phyloP scores from a whole-genome alignment of 1,140 invertebrate species.

The Paramacrobiotus metropolitanus region DNA sequence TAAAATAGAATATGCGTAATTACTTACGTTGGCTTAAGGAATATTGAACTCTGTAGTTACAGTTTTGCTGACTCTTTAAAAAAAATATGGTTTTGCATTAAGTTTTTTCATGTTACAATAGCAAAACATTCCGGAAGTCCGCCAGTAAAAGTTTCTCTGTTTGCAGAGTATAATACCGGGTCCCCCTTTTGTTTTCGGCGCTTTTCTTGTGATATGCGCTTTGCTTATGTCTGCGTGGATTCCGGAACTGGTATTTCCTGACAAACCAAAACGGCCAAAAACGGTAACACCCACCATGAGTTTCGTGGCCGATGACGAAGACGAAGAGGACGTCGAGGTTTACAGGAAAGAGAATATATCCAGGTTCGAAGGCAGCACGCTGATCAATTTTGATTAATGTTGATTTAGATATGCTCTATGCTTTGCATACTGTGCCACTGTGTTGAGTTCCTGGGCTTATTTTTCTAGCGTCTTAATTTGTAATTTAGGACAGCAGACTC shows the following conservation, averaged over 20 bases:
- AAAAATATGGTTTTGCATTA: no score
- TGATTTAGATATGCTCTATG: no score
- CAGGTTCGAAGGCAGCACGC: neutral
- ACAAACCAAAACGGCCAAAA: neutral
- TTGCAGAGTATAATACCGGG: constrained; percentile 59
- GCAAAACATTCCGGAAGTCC: no score
- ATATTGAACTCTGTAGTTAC: neutral
- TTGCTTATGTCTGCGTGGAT: constrained; percentile 74
- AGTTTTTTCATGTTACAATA: no score
- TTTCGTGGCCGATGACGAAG: neutral
- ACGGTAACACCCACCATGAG: neutral
- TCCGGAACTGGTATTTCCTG: constrained; percentile 31
- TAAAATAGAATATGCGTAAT: constrained; percentile 31
- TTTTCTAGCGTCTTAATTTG: no score
- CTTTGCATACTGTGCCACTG: no score
- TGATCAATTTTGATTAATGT: neutral
- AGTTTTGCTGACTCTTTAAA: no score
- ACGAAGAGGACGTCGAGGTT: neutral
- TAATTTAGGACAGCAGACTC: no score
- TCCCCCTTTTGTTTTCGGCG: constrained; percentile 96
- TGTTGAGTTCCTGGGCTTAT: no score
- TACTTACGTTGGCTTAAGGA: constrained; percentile 60
- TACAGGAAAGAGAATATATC: neutral
- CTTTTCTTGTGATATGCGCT: constrained; percentile 80
- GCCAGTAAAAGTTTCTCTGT: no score